Base-by-base conservation (phyloP, 2,797 vertebrate genomes). In the Heterohyrax brucei region DNA sequence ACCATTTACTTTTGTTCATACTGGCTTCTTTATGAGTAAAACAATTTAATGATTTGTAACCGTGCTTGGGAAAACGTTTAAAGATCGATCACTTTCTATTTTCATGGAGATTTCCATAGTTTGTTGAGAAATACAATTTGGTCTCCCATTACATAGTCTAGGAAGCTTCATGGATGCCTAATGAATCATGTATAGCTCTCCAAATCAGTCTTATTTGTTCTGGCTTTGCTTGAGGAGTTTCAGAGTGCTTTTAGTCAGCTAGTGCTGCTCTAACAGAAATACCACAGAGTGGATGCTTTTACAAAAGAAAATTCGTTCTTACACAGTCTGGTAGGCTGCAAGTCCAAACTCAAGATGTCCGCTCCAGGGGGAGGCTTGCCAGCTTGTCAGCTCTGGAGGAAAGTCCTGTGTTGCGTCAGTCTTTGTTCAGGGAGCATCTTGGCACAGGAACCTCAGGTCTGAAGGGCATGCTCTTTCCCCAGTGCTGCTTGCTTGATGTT, bases 51-150 rank as follows among this genome's bases (percentile, higher is more conserved):
- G 30, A 3, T 61, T 61, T 88, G 19, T 9, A 13, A 59, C 7
- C 79, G 70, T 81, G 68, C 5, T 73, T 78, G 72, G 18, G 24
- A 66, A 83, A 80, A 28, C 68, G 89, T 48, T 87, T 95, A 88
- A 78, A 77, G 89, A 56, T 87, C 22, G 28, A 28, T 59, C 88
- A 86, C 33, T 92, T 96, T 93, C 44, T 76, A 56, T 92, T 95
- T 81, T 93, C 24, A 89, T 82, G 44, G 14, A 19, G 5, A 66
- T 82, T 91, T 93, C 22, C 5, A 79, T 28, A 89, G 33, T 87
- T 94, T 78, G n/a, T 48, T 89, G 46, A 64, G 26, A 94, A 79
- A 59, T 76, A 46, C 21, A 94, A 46, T 76, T 33, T 59, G 44
- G 28, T 48, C 53, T 3, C 19, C 79, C 5, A 61, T 22, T 91